These are phyloP conservation scores for Neosilurus hyrtlii DNA, from an alignment of 2,797 vertebrate genomes.

Conservation along the genomic window DNA sequence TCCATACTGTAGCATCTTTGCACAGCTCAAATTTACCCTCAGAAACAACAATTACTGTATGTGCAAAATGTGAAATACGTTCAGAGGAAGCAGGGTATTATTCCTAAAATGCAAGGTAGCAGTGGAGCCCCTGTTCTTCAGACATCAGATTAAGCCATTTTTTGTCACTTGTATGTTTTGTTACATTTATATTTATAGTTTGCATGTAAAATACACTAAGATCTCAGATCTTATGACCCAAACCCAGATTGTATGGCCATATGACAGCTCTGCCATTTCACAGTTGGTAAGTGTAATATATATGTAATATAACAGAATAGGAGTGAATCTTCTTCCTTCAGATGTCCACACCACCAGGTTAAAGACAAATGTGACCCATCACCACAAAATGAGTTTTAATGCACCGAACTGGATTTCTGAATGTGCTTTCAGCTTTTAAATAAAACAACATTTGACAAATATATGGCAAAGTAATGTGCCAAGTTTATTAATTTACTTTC, in stretches of 20 bases:
- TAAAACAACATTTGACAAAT: no score
- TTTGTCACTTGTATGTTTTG: neutral
- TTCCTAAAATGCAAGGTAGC: neutral
- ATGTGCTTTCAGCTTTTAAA: no score
- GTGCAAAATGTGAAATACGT: neutral
- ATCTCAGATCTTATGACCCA: neutral
- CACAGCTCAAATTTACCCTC: neutral
- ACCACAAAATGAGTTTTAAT: no score
- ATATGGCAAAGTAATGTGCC: no score
- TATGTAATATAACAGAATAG: neutral
- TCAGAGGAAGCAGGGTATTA: neutral
- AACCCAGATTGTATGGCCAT: neutral
- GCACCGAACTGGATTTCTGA: no score
- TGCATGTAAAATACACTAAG: neutral
- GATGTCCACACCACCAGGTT: conserved; percentile 1
- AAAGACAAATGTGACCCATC: no score
- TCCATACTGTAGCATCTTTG: neutral
- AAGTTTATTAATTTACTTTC: no score
- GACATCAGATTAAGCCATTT: neutral
- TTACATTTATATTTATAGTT: neutral
- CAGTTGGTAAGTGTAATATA: neutral
- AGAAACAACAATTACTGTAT: neutral
- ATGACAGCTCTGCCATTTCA: neutral
- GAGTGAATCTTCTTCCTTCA: neutral
- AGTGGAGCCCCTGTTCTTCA: neutral